phyloP scores from a whole-genome alignment of 2,888 invertebrate genomes.

The Tridacna crocea region DNA sequence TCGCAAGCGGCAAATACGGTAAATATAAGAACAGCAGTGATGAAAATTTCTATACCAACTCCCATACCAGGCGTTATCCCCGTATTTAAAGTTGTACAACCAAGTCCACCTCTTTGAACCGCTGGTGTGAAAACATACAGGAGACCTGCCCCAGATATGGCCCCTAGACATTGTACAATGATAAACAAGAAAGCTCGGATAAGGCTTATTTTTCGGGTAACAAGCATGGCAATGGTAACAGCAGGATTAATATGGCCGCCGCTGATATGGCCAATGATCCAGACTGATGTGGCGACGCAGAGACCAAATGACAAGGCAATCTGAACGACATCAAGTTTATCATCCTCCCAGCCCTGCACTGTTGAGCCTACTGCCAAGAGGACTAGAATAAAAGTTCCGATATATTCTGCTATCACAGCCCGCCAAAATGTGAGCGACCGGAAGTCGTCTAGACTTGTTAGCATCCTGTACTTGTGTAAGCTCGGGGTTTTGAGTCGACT shows the following conservation, averaged over 20 bases:
- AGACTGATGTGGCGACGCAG: slow-evolving; percentile 91
- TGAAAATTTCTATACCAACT: slow-evolving; percentile 91
- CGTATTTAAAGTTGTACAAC: slow-evolving; percentile 86
- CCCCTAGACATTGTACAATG: slow-evolving; percentile 96
- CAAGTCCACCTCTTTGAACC: slow-evolving; percentile 93
- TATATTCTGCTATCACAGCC: slow-evolving; percentile 92
- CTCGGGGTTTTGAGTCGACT: neutral
- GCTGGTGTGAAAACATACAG: slow-evolving; percentile 85
- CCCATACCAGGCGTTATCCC: slow-evolving; percentile 88
- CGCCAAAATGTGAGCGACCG: slow-evolving; percentile 87
- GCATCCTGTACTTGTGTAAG: slow-evolving; percentile 52
- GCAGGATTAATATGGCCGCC: slow-evolving; percentile 86
- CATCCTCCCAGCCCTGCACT: slow-evolving; percentile 45
- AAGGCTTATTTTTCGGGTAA: slow-evolving; percentile 91
- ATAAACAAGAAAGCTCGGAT: slow-evolving; percentile 91
- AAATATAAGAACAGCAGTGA: slow-evolving; percentile 94
- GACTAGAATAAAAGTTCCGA: slow-evolving; percentile 94
- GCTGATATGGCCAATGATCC: slow-evolving; percentile 93
- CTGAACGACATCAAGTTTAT: slow-evolving; percentile 84
- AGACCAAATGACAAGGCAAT: slow-evolving; percentile 96
- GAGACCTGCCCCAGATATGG: slow-evolving; percentile 95
- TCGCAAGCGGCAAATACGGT: slow-evolving; percentile 94
- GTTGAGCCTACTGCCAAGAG: slow-evolving; percentile 91
- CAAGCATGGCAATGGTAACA: slow-evolving; percentile 87
- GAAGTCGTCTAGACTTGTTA: slow-evolving; percentile 62